Evolutionary conservation across 1,140 invertebrate genomes (phyloP).

Genomic region (Sarcophaga peregrina): DNA sequence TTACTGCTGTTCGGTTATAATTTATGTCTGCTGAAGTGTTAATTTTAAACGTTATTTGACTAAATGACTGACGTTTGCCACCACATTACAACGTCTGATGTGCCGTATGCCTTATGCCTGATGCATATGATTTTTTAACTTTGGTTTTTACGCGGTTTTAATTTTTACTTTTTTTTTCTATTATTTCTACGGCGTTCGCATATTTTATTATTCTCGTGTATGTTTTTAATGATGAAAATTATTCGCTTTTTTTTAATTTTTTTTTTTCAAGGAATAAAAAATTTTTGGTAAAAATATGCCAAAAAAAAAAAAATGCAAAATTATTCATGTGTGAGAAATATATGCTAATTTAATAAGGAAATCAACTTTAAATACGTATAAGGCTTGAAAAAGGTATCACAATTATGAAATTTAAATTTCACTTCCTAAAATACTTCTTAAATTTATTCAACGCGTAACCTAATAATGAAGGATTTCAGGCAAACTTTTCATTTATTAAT

Average conservation of each 20-base stretch:
- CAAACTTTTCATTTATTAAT: no score
- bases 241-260: constrained; percentile 40
- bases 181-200: neutral
- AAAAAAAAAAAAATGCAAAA: neutral
- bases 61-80: constrained; percentile 40
- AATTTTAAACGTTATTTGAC: constrained; percentile 39
- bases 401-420: no score
- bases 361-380: no score
- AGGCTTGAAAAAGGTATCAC: no score
- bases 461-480: no score
- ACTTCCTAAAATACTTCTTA: no score
- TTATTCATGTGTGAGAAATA: neutral
- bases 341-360: constrained; percentile 1
- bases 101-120: neutral
- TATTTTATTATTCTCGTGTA: neutral
- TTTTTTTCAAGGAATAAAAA: constrained; percentile 36
- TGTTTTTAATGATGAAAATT: constrained; percentile 16
- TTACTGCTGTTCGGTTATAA: neutral
- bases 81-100: neutral
- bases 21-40: constrained; percentile 40
- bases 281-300: no score
- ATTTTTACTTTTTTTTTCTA: neutral
- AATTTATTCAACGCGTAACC: no score
- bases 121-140: constrained; percentile 21
- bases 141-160: constrained; percentile 19